Evolutionary conservation across 2,797 vertebrate species (phyloP), one percentile per base, ranked within the genome.

Genomic region (Girardinus metallicus): DNA sequence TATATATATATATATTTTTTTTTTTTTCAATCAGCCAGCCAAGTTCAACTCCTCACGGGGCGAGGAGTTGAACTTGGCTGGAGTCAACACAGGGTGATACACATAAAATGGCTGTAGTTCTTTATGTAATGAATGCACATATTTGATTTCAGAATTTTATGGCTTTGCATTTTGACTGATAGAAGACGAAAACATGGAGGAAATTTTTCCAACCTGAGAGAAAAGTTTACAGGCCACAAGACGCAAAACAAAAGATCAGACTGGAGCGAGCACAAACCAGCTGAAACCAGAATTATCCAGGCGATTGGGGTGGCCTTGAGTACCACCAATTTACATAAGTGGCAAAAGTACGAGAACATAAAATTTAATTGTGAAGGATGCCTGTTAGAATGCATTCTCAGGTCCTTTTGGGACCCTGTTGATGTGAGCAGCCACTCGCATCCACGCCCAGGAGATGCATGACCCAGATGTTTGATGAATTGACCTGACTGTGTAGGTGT

Each of bases 391-490:
- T 0, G 5, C 57, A 83, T 73, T 29, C 57, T 34, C 11, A 34
- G 43, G 44, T 74, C 79, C 55, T 68, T 41, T 0, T 16, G 78
- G 82, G 87, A 86, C 73, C 71, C 55, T 7, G 55, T 73, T 74
- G 80, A 87, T 80, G 62, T 80, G 79, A 75, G 76, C 83, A 80
- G 76, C 46, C 82, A 74, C 79, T 75, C 73, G 74, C 49, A 86
- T 1, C 79, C 64, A 84, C 81, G 83, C 78, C 81, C 91, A 88
- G 91, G 88, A 93, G 92, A 92, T 91, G 90, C 43, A 92, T 79
- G 91, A 86, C 84, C 81, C 88, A 93, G 92, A 91, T 88, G 91
- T 77, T 75, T 91, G 89, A 92, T 80, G 78, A 92, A 87, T 88
- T 78, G 80, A 88, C 82, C 60, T 53, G 82, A 75, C 74, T 13